Percentiles rank a stretch among this genome's conserved stretches.
phyloP scores from a whole-genome alignment of 2,888 invertebrate genomes.

The Eilema caniola region DNA sequence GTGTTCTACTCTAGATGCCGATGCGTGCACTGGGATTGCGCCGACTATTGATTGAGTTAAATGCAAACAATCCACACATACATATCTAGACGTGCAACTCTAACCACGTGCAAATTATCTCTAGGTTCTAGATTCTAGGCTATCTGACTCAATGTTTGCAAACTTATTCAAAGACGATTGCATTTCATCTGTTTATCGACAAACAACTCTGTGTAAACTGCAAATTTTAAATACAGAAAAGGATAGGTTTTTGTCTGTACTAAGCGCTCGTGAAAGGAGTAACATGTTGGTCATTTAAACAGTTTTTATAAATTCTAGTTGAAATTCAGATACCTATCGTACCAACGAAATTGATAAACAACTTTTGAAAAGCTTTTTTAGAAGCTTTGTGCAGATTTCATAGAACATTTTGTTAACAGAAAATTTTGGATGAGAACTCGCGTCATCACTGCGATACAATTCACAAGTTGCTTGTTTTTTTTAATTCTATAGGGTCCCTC shows the following conservation, averaged over 20 bases:
- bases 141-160: conserved; percentile 25
- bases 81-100: background rate
- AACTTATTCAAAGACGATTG: conserved; percentile 36
- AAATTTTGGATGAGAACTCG: too few relatives aligned
- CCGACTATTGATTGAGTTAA: conserved; percentile 56
- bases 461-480: too few relatives aligned
- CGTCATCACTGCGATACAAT: too few relatives aligned
- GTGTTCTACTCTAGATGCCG: conserved; percentile 15
- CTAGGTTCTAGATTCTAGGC: conserved; percentile 22
- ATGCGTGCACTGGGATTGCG: conserved; percentile 52
- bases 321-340: too few relatives aligned
- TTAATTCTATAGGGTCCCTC: too few relatives aligned
- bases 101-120: conserved; percentile 17
- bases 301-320: too few relatives aligned
- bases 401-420: too few relatives aligned
- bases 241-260: background rate
- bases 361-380: too few relatives aligned
- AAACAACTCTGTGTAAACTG: conserved; percentile 27
- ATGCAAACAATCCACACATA: conserved; percentile 46
- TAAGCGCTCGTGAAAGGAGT: background rate
- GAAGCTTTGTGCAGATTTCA: too few relatives aligned
- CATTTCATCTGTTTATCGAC: conserved; percentile 42
- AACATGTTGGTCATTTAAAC: background rate
- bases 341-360: too few relatives aligned
- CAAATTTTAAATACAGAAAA: background rate